Evolutionary conservation across 2,888 invertebrate species (phyloP), one percentile per base, ranked within the genome.

Genomic region (Sericinus montela): DNA sequence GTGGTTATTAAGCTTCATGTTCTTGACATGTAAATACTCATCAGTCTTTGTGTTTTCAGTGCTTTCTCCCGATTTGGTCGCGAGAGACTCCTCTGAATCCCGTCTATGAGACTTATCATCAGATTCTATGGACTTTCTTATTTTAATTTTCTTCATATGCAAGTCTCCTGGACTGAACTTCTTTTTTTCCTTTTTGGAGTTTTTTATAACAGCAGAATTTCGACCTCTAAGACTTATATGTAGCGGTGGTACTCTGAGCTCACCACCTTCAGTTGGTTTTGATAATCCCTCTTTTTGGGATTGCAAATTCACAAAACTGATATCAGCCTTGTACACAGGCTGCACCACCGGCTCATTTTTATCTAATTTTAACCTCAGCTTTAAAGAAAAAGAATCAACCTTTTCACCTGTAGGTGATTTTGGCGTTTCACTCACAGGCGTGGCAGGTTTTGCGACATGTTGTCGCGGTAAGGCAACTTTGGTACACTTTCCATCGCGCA

Each of bases 151-250:
- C 67, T 90, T 92, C 42, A 87, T 75, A 59, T 88, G 90, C 25
- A 88, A 64, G 36, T 90, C 69, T 9, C 89, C 89, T 0, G 83
- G 79, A 29, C 80, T 80, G 53, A 86, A 76, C 64, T 91, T 91
- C 65, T 91, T 91, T 62, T 92, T 89, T 51, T 92, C 91, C 60
- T 93, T 93, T 62, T 94, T 94, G 42, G 94, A 93, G 69, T 93
- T 93, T 67, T 93, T 94, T 60, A 95, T 95, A 40, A 97, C 95
- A 34, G 95, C 95, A 0, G 95, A 95, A 73, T 95, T 96, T 49
- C 95, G 91, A 1, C 95, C 95, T 52, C 96, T 90, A 35, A 97
- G 82, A 49, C 96, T 96, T 63, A 97, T 97, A 74, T 97, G 97
- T 53, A 97, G 84, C 1, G 97, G 97, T 7, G 97, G 97, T 39